Conservation (phyloP, 2,797 vertebrate species). For the Clangula hyemalis region DNA sequence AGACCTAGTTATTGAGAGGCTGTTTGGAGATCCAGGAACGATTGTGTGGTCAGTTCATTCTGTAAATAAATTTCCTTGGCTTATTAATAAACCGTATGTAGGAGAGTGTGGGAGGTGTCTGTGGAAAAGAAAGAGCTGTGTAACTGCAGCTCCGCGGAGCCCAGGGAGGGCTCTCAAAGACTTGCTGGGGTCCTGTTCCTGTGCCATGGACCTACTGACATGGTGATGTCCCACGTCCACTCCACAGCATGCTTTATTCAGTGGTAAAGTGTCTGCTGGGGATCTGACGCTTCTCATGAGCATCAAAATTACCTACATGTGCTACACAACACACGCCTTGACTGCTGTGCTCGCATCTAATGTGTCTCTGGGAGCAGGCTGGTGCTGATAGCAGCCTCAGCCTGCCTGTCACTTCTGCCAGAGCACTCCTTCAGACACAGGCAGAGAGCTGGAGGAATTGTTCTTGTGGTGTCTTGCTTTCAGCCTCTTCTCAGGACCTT, state of each 20-base stretch:
- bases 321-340: fast-evolving
- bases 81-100: conserved; percentile 26
- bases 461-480: neutral
- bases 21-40: neutral
- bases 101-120: conserved; percentile 30
- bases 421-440: neutral
- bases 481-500: neutral
- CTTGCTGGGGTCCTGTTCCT: fast-evolving
- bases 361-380: neutral
- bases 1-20: neutral
- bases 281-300: neutral
- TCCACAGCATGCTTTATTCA: neutral
- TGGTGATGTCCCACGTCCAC: fast-evolving
- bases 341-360: fast-evolving
- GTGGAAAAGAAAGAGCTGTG: neutral
- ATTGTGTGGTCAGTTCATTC: neutral
- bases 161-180: neutral
- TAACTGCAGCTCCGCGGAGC: neutral
- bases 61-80: conserved; percentile 7
- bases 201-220: neutral
- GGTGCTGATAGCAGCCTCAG: neutral
- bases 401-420: neutral
- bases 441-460: neutral
- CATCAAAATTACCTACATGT: neutral
- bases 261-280: fast-evolving